phyloP scores from a whole-genome alignment of 1,140 invertebrate genomes.

The Orchesella cincta region DNA sequence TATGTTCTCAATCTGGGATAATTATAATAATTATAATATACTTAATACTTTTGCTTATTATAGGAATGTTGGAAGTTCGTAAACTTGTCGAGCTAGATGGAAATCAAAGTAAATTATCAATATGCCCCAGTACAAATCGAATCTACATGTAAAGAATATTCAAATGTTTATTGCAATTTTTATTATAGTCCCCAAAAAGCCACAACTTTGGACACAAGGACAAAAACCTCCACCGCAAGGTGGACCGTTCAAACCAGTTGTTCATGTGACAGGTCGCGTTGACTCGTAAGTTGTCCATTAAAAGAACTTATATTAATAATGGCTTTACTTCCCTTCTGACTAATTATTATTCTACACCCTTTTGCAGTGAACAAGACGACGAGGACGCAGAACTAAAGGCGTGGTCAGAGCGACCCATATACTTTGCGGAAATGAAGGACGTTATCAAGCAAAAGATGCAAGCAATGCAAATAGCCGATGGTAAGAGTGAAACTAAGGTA shows the following conservation, averaged over 20 bases:
- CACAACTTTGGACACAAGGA: conserved; percentile 33
- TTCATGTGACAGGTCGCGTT: conserved; percentile 29
- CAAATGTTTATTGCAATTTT: no score
- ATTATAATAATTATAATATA: not conserved
- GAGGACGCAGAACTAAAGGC: conserved; percentile 18
- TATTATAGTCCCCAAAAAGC: conserved; percentile 27
- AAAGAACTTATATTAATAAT: not conserved
- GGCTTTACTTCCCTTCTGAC: not conserved
- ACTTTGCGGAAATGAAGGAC: conserved; percentile 21
- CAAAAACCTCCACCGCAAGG: conserved; percentile 28
- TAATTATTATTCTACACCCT: not conserved
- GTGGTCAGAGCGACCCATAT: conserved; percentile 25
- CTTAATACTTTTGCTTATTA: not conserved
- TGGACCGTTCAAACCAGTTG: conserved; percentile 37
- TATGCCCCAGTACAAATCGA: not conserved
- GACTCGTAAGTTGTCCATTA: conserved; percentile 28
- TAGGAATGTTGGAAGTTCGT: conserved; percentile 34
- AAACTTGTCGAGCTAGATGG: conserved; percentile 38
- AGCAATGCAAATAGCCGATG: not conserved
- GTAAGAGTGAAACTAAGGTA: not conserved
- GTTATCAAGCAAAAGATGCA: conserved; percentile 1
- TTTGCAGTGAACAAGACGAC: conserved; percentile 10
- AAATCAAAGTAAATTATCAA: not conserved
- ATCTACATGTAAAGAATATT: not conserved
- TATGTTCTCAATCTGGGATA: not conserved